Evolutionary conservation across 2,888 invertebrate genomes (phyloP).

Genomic region (Dynastes hyllus): DNA sequence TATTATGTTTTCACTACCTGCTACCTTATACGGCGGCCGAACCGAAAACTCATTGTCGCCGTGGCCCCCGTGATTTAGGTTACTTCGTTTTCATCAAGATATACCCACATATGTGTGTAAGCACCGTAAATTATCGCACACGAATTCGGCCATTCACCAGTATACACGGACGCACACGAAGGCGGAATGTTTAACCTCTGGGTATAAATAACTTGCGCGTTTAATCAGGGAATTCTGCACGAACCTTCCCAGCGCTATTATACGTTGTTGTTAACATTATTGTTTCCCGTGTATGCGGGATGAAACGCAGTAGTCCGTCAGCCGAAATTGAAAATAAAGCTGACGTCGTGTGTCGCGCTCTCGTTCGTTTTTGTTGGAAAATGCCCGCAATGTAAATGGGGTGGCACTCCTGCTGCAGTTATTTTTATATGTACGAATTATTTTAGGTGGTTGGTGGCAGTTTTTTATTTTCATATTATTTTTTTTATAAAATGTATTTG

Average conservation of each 20-base stretch:
- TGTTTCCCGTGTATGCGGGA: neutral
- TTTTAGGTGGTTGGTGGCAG: too few species aligned
- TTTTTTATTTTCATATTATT: too few species aligned
- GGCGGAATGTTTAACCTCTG: constrained; percentile 32
- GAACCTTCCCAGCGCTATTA: constrained; percentile 22
- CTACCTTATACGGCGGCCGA: constrained; percentile 37
- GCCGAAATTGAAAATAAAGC: constrained; percentile 33
- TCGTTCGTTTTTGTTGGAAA: too few species aligned
- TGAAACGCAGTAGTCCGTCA: constrained; percentile 20
- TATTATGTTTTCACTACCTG: constrained; percentile 48
- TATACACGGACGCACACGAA: constrained; percentile 7
- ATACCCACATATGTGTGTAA: constrained; percentile 40
- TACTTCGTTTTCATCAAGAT: constrained; percentile 44
- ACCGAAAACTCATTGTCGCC: constrained; percentile 44
- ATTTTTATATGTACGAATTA: too few species aligned
- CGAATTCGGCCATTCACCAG: neutral
- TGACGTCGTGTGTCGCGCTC: neutral
- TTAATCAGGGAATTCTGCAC: constrained; percentile 40
- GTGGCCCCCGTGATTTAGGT: constrained; percentile 40
- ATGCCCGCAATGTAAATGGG: neutral
- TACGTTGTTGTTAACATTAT: constrained; percentile 30
- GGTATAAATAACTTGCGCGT: constrained; percentile 42
- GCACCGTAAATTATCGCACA: constrained; percentile 29
- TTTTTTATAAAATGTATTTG: too few species aligned
- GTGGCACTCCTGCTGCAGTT: too few species aligned